These are phyloP conservation scores for Arothron firmamentum DNA, from an alignment of 2,113 vertebrate species.

Conservation along the genomic window DNA sequence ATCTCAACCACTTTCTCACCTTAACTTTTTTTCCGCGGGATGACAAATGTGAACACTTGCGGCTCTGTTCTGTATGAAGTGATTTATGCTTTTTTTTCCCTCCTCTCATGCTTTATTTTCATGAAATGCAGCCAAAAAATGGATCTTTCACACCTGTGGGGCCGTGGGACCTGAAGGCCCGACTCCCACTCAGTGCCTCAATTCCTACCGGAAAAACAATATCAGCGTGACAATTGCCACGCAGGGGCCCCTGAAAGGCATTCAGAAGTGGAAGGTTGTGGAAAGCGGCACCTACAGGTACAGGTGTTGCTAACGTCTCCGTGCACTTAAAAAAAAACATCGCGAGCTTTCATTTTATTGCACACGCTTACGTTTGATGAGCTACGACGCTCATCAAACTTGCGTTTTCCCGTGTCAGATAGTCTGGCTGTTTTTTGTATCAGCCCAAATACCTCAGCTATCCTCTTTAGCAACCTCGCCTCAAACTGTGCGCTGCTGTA, in stretches of 20 bases:
- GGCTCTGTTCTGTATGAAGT: constrained; percentile 16
- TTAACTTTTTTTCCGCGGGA: constrained; percentile 17
- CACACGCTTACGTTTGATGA: no score
- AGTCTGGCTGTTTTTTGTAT: no score
- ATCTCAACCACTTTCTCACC: constrained; percentile 24
- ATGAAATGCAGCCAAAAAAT: constrained; percentile 70
- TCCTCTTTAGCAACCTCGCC: no score
- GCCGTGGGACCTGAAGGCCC: constrained; percentile 89
- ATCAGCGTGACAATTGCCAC: constrained; percentile 86
- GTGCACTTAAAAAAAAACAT: not conserved
- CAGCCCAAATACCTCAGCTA: no score
- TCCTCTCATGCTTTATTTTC: constrained; percentile 5
- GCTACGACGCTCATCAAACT: no score
- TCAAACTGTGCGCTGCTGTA: no score
- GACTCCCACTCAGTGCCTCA: constrained; percentile 89
- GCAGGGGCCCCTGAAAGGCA: constrained; percentile 82
- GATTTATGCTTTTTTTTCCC: constrained; percentile 8
- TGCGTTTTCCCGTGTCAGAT: no score
- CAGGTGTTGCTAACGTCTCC: constrained; percentile 8
- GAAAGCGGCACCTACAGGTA: constrained; percentile 93
- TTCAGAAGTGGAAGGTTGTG: constrained; percentile 93
- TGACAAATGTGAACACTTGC: constrained; percentile 6
- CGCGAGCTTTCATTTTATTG: no score
- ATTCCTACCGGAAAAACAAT: constrained; percentile 86
- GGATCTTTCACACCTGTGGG: constrained; percentile 91